Evolutionary conservation across 2,113 vertebrate genomes (phyloP).

Genomic region (Notiomystis cincta): DNA sequence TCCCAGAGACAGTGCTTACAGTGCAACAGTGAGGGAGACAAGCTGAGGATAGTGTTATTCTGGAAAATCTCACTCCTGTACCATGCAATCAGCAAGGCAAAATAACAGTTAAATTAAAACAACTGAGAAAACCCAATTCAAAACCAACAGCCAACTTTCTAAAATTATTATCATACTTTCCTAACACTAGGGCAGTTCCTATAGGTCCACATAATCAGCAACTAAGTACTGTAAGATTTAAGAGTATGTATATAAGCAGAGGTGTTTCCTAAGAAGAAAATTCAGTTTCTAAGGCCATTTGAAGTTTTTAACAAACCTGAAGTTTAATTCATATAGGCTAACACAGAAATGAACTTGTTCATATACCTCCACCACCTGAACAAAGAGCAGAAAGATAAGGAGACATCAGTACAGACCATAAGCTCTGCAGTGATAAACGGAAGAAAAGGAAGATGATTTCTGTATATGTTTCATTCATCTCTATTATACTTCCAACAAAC

Average conservation of each 20-base stretch:
- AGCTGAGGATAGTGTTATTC: not conserved
- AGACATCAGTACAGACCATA: not conserved
- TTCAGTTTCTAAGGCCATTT: not conserved
- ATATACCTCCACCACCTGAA: not conserved
- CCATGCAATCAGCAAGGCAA: not conserved
- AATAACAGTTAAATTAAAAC: not conserved
- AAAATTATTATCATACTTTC: not conserved
- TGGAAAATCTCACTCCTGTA: not conserved
- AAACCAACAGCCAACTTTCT: not conserved
- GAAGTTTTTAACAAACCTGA: not conserved
- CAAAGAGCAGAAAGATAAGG: not conserved
- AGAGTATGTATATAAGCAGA: not conserved
- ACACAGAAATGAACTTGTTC: not conserved
- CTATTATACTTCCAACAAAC: not conserved
- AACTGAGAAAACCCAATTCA: not conserved
- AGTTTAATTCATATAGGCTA: not conserved
- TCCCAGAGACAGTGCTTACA: not conserved
- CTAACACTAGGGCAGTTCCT: not conserved
- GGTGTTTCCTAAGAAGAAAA: not conserved
- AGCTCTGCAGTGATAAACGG: not conserved
- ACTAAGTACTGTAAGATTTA: not conserved
- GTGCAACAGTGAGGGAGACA: not conserved
- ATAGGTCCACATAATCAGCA: not conserved
- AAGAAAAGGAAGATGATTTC: not conserved
- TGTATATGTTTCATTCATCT: not conserved